Evolutionary conservation across 2,888 invertebrate genomes (phyloP).

Genomic region (Drosophila leonis): DNA sequence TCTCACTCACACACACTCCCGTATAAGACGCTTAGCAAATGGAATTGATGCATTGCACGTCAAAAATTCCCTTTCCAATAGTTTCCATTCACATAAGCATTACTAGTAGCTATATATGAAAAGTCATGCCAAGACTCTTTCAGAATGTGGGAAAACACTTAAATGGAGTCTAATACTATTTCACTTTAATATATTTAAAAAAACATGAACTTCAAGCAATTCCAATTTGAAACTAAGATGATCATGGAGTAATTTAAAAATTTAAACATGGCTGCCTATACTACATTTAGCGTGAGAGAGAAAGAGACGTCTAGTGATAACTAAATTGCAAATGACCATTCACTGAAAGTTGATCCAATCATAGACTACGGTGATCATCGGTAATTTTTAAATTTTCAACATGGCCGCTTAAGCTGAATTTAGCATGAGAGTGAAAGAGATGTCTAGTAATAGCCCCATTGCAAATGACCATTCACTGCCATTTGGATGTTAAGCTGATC

Average conservation of each 20-base stretch:
- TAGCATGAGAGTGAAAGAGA: neutral
- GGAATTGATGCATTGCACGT: constrained; percentile 49
- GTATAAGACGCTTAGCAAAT: constrained; percentile 48
- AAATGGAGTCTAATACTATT: neutral
- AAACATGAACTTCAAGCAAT: neutral
- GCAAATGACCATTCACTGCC: too few relatives aligned
- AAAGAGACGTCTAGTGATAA: neutral
- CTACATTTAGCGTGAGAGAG: neutral
- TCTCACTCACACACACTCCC: neutral
- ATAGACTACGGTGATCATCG: neutral
- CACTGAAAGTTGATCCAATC: too few relatives aligned
- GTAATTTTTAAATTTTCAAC: neutral
- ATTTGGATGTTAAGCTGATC: neutral
- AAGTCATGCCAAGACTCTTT: constrained; percentile 49
- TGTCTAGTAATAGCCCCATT: too few relatives aligned
- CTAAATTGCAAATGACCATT: too few relatives aligned
- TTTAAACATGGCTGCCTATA: neutral
- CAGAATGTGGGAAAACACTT: constrained; percentile 18
- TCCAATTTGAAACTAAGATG: neutral
- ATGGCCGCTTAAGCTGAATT: neutral
- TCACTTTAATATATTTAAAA: too few relatives aligned
- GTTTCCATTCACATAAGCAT: constrained; percentile 31
- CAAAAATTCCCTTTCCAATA: constrained; percentile 15
- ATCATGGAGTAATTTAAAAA: neutral
- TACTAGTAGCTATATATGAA: constrained; percentile 54